phyloP scores from a whole-genome alignment of 2,888 invertebrate genomes.

The Napeogenes sylphis region DNA sequence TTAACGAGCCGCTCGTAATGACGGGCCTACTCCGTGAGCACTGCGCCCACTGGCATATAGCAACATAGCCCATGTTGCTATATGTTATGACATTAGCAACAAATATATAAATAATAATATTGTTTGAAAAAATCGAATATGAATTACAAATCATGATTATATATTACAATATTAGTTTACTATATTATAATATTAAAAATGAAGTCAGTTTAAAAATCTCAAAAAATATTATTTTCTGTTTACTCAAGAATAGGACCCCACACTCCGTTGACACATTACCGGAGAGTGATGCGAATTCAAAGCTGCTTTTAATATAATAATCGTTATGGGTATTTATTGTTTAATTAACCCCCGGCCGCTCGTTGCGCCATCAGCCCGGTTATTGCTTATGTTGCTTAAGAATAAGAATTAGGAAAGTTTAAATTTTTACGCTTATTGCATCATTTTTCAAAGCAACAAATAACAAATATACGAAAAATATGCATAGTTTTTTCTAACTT shows the following conservation, averaged over 20 bases:
- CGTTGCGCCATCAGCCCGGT: conserved; percentile 43
- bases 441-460: no score
- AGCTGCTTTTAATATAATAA: conserved; percentile 73
- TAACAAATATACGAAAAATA: no score
- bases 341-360: conserved; percentile 62
- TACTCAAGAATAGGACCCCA: conserved; percentile 46
- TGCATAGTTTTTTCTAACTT: no score
- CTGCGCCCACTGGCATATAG: background rate
- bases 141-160: no score
- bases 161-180: no score
- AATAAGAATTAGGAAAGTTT: conserved; percentile 55
- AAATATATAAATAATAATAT: no score
- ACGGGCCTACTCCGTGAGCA: conserved; percentile 56
- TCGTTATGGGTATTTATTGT: conserved; percentile 73
- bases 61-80: no score
- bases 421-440: conserved; percentile 11
- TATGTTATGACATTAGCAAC: no score
- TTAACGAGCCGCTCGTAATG: conserved; percentile 76
- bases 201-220: no score
- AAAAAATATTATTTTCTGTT: background rate
- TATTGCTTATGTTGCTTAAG: conserved; percentile 63
- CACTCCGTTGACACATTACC: conserved; percentile 68
- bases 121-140: no score
- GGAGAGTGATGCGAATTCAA: conserved; percentile 75
- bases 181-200: no score